These are phyloP conservation scores for Temnothorax ravouxi DNA, from an alignment of 2,888 invertebrate genomes.

Conservation along the genomic window DNA sequence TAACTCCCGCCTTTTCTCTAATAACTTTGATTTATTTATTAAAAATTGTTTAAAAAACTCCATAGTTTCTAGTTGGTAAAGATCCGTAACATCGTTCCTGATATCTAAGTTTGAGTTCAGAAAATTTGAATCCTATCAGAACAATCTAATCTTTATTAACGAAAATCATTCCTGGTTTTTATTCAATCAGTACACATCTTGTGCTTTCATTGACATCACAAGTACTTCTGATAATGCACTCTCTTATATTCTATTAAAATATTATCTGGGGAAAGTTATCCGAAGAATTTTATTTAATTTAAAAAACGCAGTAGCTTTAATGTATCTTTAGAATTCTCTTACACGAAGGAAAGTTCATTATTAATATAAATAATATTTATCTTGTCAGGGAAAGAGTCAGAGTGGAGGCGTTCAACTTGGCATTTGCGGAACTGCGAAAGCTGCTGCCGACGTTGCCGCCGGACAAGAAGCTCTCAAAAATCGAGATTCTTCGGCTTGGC, in stretches of 20 bases:
- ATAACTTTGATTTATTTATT: background rate
- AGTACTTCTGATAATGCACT: background rate
- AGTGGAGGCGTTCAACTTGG: conserved; percentile 99
- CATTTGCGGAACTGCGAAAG: conserved; percentile 96
- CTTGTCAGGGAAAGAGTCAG: conserved; percentile 93
- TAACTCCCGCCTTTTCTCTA: background rate
- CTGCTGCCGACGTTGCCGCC: conserved; percentile 97
- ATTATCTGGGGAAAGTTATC: background rate
- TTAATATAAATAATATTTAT: background rate
- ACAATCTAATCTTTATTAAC: background rate
- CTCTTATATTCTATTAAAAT: background rate
- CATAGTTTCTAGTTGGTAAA: background rate
- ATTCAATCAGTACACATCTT: background rate
- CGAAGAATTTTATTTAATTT: background rate
- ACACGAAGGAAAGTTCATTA: background rate
- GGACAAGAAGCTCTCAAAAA: conserved; percentile 99
- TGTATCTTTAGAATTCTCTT: background rate
- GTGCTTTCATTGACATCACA: background rate
- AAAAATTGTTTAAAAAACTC: background rate
- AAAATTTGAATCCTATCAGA: background rate
- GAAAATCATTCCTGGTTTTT: background rate
- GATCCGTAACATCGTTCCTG: background rate
- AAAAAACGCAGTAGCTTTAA: background rate
- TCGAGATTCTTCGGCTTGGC: conserved; percentile 98
- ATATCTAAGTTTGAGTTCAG: background rate